Evolutionary conservation across 2,113 vertebrate genomes (phyloP).

Genomic region (Pristiophorus japonicus): DNA sequence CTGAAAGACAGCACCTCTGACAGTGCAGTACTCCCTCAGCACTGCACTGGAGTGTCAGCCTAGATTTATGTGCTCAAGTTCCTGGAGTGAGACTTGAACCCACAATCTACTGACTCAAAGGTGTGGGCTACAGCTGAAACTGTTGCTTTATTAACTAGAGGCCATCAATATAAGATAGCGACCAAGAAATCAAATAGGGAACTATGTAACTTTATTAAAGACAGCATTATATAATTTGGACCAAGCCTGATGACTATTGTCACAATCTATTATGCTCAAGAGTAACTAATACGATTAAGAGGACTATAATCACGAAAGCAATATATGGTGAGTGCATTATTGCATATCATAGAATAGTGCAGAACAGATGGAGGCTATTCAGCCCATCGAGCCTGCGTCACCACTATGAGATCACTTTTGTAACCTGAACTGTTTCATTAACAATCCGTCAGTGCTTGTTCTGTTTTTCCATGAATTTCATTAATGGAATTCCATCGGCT

Average conservation of each 20-base stretch:
- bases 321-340: neutral
- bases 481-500: neutral
- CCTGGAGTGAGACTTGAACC: too few species aligned
- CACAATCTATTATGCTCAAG: neutral
- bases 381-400: too few species aligned
- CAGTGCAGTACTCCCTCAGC: too few species aligned
- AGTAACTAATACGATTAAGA: neutral
- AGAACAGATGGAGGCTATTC: neutral
- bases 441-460: neutral
- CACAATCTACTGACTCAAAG: too few species aligned
- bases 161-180: too few species aligned
- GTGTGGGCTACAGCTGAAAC: too few species aligned
- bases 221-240: neutral
- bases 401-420: too few species aligned
- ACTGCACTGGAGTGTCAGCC: too few species aligned
- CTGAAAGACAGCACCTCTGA: too few species aligned
- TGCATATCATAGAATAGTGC: neutral
- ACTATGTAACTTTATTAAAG: conserved; percentile 4
- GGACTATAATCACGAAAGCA: neutral
- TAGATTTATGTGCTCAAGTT: too few species aligned
- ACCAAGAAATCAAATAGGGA: too few species aligned
- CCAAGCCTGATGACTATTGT: neutral
- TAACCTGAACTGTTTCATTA: neutral
- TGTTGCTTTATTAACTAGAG: too few species aligned
- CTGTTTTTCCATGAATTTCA: neutral